phyloP scores from a whole-genome alignment of 2,888 invertebrate genomes.

The Gymnosoma rotundatum region DNA sequence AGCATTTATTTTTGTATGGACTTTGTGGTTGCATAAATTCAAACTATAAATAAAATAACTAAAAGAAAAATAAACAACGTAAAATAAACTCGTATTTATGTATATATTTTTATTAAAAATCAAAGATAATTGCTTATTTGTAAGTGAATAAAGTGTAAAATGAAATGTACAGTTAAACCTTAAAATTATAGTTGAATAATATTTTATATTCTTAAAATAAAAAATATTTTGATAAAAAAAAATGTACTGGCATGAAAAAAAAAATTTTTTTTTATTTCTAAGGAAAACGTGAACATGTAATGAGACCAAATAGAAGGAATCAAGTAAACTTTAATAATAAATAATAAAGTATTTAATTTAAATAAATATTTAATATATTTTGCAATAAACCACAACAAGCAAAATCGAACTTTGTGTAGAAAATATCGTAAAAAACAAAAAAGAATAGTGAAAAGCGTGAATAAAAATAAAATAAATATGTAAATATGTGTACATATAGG shows the following conservation, averaged over 20 bases:
- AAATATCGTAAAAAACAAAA: not conserved
- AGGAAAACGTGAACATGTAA: not conserved
- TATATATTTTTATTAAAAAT: slow-evolving; percentile 36
- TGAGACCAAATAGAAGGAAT: slow-evolving; percentile 42
- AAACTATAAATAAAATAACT: too few species aligned
- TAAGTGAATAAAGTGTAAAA: slow-evolving; percentile 49
- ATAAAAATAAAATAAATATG: too few species aligned
- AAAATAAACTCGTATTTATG: too few species aligned
- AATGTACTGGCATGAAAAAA: not conserved
- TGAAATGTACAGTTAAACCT: slow-evolving; percentile 40
- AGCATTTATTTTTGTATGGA: too few species aligned
- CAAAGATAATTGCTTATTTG: slow-evolving; percentile 23
- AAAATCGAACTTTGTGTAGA: not conserved
- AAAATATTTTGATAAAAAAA: slow-evolving; percentile 8
- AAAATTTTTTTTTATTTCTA: not conserved
- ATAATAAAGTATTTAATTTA: slow-evolving; percentile 1
- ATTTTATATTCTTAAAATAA: slow-evolving; percentile 19
- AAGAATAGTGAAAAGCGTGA: not conserved
- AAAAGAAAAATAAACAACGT: too few species aligned
- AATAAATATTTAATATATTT: not conserved
- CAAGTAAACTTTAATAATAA: not conserved
- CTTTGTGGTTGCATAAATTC: too few species aligned
- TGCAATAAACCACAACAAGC: slow-evolving; percentile 5
- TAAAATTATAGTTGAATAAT: slow-evolving; percentile 31
- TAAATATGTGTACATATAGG: too few species aligned